Conservation (phyloP, 2,888 invertebrate species). For the Leucoma salicis region DNA sequence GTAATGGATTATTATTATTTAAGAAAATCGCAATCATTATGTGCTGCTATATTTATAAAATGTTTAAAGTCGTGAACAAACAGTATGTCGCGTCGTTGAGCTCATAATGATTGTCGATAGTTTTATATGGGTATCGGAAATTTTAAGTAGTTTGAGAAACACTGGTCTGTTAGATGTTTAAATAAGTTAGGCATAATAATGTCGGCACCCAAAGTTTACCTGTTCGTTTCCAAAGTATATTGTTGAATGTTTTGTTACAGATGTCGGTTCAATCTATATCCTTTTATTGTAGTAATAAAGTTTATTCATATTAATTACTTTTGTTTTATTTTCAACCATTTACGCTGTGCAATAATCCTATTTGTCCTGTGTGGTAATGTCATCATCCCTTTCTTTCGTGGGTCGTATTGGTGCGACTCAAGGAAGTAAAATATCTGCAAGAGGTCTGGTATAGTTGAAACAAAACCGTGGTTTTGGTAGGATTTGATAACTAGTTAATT, state of each 20-base stretch:
- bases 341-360: too few relatives aligned
- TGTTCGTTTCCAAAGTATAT: constrained; percentile 77
- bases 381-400: too few relatives aligned
- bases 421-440: too few relatives aligned
- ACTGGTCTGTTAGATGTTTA: constrained; percentile 60
- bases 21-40: constrained; percentile 46
- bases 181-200: constrained; percentile 70
- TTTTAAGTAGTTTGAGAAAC: constrained; percentile 68
- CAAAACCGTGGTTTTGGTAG: too few relatives aligned
- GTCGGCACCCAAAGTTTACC: constrained; percentile 76
- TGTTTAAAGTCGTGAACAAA: constrained; percentile 29
- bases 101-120: constrained; percentile 40
- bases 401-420: too few relatives aligned
- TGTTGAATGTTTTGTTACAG: constrained; percentile 78
- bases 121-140: constrained; percentile 28
- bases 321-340: constrained; percentile 34
- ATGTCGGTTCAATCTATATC: constrained; percentile 70
- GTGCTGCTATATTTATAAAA: constrained; percentile 33
- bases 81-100: constrained; percentile 34
- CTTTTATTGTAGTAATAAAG: constrained; percentile 80
- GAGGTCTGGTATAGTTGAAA: too few relatives aligned
- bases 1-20: constrained; percentile 46
- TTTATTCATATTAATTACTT: constrained; percentile 71
- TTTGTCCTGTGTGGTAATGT: too few relatives aligned
- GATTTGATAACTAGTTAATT: too few relatives aligned